phyloP scores from a whole-genome alignment of 2,797 vertebrate species.

The Lycodopsis pacificus region DNA sequence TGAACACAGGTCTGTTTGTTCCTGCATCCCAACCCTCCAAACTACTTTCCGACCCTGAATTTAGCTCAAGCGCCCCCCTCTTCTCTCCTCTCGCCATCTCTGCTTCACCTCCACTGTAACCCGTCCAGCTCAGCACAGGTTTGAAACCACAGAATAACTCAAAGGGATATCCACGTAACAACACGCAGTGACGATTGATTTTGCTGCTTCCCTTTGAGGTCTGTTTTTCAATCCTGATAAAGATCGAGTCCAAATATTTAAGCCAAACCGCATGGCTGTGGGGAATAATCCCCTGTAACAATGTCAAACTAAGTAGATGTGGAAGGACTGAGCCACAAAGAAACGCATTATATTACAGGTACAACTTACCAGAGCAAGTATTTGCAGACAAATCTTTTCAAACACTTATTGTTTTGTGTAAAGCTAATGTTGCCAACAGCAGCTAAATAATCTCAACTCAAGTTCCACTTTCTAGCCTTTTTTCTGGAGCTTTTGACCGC shows the following conservation, averaged over 20 bases:
- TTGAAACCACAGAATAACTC: constrained; percentile 32
- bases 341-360: neutral
- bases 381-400: neutral
- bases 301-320: constrained; percentile 3
- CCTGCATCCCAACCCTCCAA: constrained; percentile 48
- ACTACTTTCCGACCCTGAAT: constrained; percentile 54
- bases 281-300: constrained; percentile 8
- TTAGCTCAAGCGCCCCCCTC: constrained; percentile 55
- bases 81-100: constrained; percentile 10
- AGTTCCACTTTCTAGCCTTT: too few species aligned
- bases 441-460: neutral
- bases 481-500: too few species aligned
- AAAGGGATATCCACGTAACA: constrained; percentile 47
- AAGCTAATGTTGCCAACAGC: neutral
- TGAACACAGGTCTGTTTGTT: constrained; percentile 81
- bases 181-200: constrained; percentile 20
- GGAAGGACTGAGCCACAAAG: neutral
- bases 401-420: neutral
- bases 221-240: constrained; percentile 37
- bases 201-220: constrained; percentile 26
- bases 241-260: constrained; percentile 33
- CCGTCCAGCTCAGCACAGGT: constrained; percentile 53
- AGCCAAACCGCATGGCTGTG: constrained; percentile 17
- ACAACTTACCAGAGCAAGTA: neutral
- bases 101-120: constrained; percentile 45